A percentile compares a stretch with the other conserved stretches of the same genome.
These are phyloP conservation scores for Cistogaster globosa DNA, from an alignment of 2,888 invertebrate species.

Conservation along the genomic window DNA sequence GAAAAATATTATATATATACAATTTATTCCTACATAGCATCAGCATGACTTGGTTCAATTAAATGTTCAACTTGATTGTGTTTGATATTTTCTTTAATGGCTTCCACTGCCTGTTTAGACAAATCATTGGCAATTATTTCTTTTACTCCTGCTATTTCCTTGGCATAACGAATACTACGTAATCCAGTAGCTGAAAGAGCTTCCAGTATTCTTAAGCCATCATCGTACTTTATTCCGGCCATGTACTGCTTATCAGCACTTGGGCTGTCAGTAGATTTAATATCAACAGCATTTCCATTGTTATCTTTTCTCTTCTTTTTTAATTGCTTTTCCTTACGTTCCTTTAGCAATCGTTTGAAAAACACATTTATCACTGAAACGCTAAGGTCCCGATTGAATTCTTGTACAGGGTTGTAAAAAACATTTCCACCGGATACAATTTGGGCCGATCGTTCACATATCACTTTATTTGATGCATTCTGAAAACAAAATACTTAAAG, in stretches of 20 bases:
- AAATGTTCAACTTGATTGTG: conserved; percentile 86
- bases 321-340: conserved; percentile 73
- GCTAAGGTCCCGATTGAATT: conserved; percentile 98
- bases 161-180: conserved; percentile 97
- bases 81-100: conserved; percentile 89
- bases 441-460: conserved; percentile 90
- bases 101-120: conserved; percentile 91
- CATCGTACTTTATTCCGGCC: conserved; percentile 77
- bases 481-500: not conserved
- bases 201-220: conserved; percentile 88
- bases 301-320: conserved; percentile 20
- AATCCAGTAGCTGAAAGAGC: conserved; percentile 98
- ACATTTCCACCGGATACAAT: conserved; percentile 90
- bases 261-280: not conserved
- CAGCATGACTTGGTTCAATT: conserved; percentile 90
- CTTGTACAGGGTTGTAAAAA: conserved; percentile 99
- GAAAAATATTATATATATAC: not conserved
- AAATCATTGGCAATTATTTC: conserved; percentile 96
- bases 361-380: conserved; percentile 89
- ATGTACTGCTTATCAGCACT: conserved; percentile 64
- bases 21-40: conserved; percentile 90
- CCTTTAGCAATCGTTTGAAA: conserved; percentile 84
- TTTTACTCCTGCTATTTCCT: conserved; percentile 93
- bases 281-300: not conserved
- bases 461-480: conserved; percentile 75